Evolutionary conservation across 2,113 vertebrate species (phyloP), one percentile per base, ranked within the genome.

Genomic region (Dunckerocampus dactyliophorus): DNA sequence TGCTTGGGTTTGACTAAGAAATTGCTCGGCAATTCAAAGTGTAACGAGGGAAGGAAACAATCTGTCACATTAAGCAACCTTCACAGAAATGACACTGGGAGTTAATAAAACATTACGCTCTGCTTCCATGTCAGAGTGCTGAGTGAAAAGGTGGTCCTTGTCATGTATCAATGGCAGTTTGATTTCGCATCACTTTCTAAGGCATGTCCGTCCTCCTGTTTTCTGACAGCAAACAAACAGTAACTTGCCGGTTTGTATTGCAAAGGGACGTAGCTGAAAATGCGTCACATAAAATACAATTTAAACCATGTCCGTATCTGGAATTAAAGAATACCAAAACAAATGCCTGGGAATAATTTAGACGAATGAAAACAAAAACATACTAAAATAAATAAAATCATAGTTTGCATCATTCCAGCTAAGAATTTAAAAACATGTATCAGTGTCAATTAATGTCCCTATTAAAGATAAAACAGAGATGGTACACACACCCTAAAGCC

Each of bases 151-250:
- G 11, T n/a, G 13, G 12, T 39, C 19, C 37, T 49, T 57, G 51
- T 69, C 48, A 50, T 66, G 11, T 50, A 3, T 48, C 42, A 62
- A 34, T 21, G 47, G 24, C 34, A 57, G 54, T 48, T 24, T 61
- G 59, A 70, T 59, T 63, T 20, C 54, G 48, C 16, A 17, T 70
- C 20, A 47, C 53, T 55, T 64, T 70, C 62, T 63, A 17, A 22
- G 24, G 60, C 62, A 22, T 43, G 59, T 2, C 37, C 65, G 63
- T 62, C 74, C 65, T 47, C 60, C n/a, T 13, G 51, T 62, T 81
- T 81, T 72, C 74, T 56, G 42, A 66, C 69, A 52, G 46, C 59
- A 56, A 60, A 80, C 76, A 89, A 88, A 87, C 86, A 85, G 86
- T 81, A 89, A 88, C 69, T 85, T 85, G 79, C 84, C 84, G 79